Evolutionary conservation across 2,797 vertebrate genomes (phyloP).

Genomic region (Cetoscarus ocellatus): DNA sequence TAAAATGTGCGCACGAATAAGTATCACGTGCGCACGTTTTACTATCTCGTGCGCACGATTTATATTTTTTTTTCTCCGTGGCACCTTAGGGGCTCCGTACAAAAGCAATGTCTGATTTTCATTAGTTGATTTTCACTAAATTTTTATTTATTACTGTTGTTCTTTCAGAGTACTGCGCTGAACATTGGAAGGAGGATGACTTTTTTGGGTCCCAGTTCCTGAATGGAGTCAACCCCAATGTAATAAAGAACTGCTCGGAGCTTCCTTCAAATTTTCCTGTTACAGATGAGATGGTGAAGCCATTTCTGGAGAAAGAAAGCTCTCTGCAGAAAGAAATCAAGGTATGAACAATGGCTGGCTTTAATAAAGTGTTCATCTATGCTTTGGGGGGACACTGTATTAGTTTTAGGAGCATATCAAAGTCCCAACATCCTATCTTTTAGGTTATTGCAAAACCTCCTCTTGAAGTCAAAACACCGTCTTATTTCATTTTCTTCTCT

Average conservation of each 20-base stretch:
- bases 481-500: background rate
- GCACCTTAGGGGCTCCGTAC: no score
- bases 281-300: conserved; percentile 71
- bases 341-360: conserved; percentile 42
- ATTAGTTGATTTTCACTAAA: no score
- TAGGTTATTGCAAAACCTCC: no score
- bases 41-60: no score
- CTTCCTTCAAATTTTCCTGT: conserved; percentile 74
- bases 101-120: no score
- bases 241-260: conserved; percentile 64
- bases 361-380: background rate
- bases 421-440: no score
- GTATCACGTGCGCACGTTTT: no score
- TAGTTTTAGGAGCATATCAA: no score
- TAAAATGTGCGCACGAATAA: no score
- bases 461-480: no score
- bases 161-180: conserved; percentile 61
- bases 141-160: no score
- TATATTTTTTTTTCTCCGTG: no score
- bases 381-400: background rate
- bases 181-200: conserved; percentile 77
- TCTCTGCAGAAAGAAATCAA: conserved; percentile 65
- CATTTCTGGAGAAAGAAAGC: conserved; percentile 54
- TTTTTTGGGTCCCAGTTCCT: conserved; percentile 79
- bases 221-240: conserved; percentile 68